These are phyloP conservation scores for Stomorhina lunata DNA, from an alignment of 2,888 invertebrate genomes.

Conservation along the genomic window DNA sequence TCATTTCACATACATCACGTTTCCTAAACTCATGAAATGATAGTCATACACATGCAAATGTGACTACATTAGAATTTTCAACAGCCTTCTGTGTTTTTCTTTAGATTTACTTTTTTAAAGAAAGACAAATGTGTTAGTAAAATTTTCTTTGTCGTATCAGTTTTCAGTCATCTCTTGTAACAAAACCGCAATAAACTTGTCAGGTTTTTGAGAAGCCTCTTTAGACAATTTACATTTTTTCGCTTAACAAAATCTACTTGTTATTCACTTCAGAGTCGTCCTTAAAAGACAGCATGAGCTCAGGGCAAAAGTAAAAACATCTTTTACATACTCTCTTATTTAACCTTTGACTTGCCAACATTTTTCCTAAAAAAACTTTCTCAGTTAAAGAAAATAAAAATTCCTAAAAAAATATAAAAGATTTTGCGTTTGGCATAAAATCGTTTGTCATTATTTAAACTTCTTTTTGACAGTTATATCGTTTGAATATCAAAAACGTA, in stretches of 20 bases:
- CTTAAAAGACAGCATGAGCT: constrained; percentile 35
- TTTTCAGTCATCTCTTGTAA: constrained; percentile 32
- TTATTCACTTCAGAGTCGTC: constrained; percentile 59
- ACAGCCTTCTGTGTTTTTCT: constrained; percentile 68
- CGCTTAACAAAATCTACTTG: constrained; percentile 57
- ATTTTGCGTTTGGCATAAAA: constrained; percentile 65
- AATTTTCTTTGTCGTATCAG: constrained; percentile 47
- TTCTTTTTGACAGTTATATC: constrained; percentile 76
- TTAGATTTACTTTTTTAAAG: background rate
- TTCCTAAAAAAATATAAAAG: constrained; percentile 8
- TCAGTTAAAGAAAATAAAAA: constrained; percentile 5
- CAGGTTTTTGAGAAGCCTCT: constrained; percentile 57
- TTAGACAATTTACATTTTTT: constrained; percentile 48
- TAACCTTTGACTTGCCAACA: constrained; percentile 69
- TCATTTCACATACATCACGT: constrained; percentile 40
- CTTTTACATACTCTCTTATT: constrained; percentile 54
- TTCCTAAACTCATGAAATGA: constrained; percentile 21
- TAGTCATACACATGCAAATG: constrained; percentile 69
- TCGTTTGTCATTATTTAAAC: constrained; percentile 79
- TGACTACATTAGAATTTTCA: constrained; percentile 77
- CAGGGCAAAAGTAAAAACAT: constrained; percentile 29
- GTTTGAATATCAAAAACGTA: constrained; percentile 43
- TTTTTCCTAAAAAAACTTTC: constrained; percentile 21
- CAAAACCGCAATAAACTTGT: constrained; percentile 72
- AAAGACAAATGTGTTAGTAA: constrained; percentile 46